Evolutionary conservation across 2,113 vertebrate species (phyloP), one percentile per base, ranked within the genome.

Genomic region (Origma solitaria): DNA sequence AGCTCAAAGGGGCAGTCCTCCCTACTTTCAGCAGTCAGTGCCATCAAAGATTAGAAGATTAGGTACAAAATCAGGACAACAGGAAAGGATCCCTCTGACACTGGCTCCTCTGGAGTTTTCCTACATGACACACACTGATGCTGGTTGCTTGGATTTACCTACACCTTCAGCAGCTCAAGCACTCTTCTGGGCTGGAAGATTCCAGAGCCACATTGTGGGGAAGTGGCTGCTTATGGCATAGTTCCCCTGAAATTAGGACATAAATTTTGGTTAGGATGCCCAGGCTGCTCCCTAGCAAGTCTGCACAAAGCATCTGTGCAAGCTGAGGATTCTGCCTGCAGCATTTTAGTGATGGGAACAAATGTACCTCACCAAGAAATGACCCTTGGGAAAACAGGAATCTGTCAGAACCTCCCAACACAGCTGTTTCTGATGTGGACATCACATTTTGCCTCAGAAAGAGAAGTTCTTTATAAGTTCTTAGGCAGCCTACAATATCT

Each of bases 391-490:
- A 94, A 6, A 60, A 35, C 5, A 65, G 57, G 78, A 86, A 61
- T 93, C 61, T 94, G 80, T 78, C 66, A 61, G 68, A 95, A 79
- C 65, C 27, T 92, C 42, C 61, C 86, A 82, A 94, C 61, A 50
- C 73, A 93, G 70, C 37, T 94, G 42, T 70, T 96, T 78, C 58
- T 87, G 62, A 56, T 78, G 50, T 5, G 3, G 54, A 65, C 42
- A 82, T 94, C 62, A 69, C 68, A 68, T 86, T 88, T 94, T 94
- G 86, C 82, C 77, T 93, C 69, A 87, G 71, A 75, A 78, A 91
- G 54, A 86, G 24, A 58, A 83, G 13, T 57, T 92, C 44, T 83
- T 71, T 92, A 23, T 89, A 62, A 40, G 33, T 49, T 82, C 31
- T 68, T 45, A 60, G 81, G 45, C 38, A 95, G 82, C 45, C 62